Evolutionary conservation across 2,113 vertebrate species (phyloP), one percentile per base, ranked within the genome.

Genomic region (Zosterops japonicus): DNA sequence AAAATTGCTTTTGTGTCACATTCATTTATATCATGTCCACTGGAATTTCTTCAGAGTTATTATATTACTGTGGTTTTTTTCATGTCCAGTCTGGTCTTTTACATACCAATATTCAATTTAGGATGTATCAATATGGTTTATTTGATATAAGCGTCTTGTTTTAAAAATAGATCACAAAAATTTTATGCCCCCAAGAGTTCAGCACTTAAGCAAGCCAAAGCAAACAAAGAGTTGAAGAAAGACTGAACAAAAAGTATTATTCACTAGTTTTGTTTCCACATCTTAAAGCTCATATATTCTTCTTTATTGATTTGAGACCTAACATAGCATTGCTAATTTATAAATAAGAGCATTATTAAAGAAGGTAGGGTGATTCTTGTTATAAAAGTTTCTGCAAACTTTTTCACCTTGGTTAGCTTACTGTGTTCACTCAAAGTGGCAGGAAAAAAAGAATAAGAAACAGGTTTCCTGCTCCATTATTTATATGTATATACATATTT

Each of bases 401-500:
- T 92, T 61, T 94, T 90, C 42, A 63, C 55, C 71, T 88, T 90
- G 60, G 42, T 90, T 82, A 86, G 17, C 83, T 97, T 90, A 47
- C 68, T 63, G 31, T 60, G 47, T 67, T 93, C 61, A 20, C 76
- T 88, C 28, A 33, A 68, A 79, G 55, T 42, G 47, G 17, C 50
- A 91, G 75, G 33, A 64, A 83, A 91, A 83, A 78, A 59, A 76
- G 42, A 65, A 64, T 47, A 74, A 86, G 49, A 89, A 78, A 9
- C 79, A 87, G 36, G 61, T 84, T 93, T 95, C 83, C 92, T 95
- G 83, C 52, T 93, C 57, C 69, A 93, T 91, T 95, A 95, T 97
- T 94, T 85, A 94, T 95, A 35, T 83, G 49, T 78, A 6, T 96
- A 87, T 95, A 60, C 83, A 92, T 95, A 97, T 94, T 97, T 97